These are phyloP conservation scores for Bombus breviceps DNA, from an alignment of 1,140 invertebrate genomes.

Conservation along the genomic window DNA sequence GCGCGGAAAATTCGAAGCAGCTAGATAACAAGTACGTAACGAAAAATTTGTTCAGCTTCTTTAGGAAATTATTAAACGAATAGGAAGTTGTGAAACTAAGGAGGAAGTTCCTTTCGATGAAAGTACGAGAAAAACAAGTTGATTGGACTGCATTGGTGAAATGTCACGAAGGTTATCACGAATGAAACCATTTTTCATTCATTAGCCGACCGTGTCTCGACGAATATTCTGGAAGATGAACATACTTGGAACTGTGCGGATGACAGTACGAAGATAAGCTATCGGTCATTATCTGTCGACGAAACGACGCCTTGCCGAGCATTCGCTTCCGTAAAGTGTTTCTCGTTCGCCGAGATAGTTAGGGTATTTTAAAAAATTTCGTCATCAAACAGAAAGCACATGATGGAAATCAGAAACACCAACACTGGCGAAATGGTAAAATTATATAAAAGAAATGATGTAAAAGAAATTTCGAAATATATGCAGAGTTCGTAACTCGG, in stretches of 20 bases:
- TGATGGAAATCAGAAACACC: neutral
- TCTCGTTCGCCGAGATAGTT: neutral
- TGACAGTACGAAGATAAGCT: conserved; percentile 14
- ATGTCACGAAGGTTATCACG: neutral
- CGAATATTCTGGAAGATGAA: conserved; percentile 14
- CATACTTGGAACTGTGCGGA: neutral
- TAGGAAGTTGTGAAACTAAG: neutral
- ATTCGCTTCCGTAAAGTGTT: conserved; percentile 11
- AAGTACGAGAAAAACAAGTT: neutral
- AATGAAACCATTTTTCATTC: conserved; percentile 13
- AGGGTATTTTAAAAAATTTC: neutral
- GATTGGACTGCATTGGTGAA: neutral
- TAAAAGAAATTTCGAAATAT: neutral
- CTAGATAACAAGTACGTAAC: no score
- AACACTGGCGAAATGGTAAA: neutral
- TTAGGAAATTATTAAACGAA: neutral
- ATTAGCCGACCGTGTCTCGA: neutral
- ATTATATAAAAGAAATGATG: neutral
- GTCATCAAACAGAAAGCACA: no score
- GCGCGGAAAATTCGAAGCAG: neutral
- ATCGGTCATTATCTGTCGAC: conserved; percentile 33
- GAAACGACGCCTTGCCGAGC: neutral
- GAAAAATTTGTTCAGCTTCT: neutral
- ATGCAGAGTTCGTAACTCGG: neutral
- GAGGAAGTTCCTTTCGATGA: neutral